A percentile compares a stretch with the other conserved stretches of the same genome.
Conservation (phyloP, 2,113 vertebrate species). For the Lasiurus borealis region DNA sequence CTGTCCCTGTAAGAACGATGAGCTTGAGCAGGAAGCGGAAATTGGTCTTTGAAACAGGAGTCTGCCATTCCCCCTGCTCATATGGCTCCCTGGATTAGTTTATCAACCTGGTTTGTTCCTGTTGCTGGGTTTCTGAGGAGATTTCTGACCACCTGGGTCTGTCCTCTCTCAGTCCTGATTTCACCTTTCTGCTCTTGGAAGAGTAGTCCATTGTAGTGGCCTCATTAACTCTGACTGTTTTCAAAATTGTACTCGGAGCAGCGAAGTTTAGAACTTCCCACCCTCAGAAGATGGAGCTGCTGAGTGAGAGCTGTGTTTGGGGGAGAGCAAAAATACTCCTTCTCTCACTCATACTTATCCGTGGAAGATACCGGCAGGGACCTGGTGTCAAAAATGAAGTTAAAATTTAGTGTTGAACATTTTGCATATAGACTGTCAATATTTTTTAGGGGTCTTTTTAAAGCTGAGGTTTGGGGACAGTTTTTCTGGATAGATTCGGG, state of each 20-base stretch:
- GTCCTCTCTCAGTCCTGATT: background rate
- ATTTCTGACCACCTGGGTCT: background rate
- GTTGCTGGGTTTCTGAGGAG: constrained; percentile 22
- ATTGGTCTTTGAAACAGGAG: too few species aligned
- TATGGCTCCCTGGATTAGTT: background rate
- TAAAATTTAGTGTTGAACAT: background rate
- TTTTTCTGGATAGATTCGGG: background rate
- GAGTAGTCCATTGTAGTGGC: background rate
- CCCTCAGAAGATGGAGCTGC: background rate
- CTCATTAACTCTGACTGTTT: constrained; percentile 7
- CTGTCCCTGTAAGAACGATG: too few species aligned
- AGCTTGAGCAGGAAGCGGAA: too few species aligned
- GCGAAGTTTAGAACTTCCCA: background rate
- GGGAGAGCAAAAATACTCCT: background rate
- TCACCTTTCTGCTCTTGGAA: constrained; percentile 1
- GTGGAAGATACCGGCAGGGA: background rate
- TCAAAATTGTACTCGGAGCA: constrained; percentile 1
- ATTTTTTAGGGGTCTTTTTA: background rate
- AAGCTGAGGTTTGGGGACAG: background rate
- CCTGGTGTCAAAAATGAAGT: background rate
- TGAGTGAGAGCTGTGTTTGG: background rate
- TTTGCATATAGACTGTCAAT: background rate
- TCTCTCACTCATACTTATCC: background rate
- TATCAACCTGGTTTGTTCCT: background rate
- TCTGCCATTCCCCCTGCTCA: too few species aligned